Base-by-base conservation (phyloP, 2,888 invertebrate genomes). In the Acleris literana region DNA sequence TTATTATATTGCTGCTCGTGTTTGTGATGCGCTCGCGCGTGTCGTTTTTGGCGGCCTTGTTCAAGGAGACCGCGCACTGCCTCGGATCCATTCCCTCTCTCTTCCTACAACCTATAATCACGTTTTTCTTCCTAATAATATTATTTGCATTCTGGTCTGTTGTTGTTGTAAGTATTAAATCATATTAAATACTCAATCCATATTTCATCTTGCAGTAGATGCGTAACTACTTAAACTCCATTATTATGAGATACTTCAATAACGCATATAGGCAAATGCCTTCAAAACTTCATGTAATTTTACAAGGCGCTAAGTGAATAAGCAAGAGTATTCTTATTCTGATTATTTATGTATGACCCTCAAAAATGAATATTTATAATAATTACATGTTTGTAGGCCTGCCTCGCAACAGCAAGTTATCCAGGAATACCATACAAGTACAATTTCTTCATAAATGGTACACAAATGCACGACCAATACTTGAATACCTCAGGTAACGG, bases 31-130 rank as follows among this genome's bases (percentile, higher is more conserved):
- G 97, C 60, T 96, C 96, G 75, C 95, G 97, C 76, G 95, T 98
- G 0, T 94, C 95, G 48, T 96, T 98, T 78, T 93, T 98, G 75
- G 95, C 97, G 0, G 95, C 96, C 20, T 89, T 99, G 68, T 98
- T 99, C 83, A 95, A 95, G 80, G 98, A 98, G 88, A 97, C 98
- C 1, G 97, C 97, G 16, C 95, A 96, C 77, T 98, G 98, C 80
- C 94, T 99, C 75, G 94, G 95, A 64, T 95, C 96, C 74, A 94
- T 98, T 74, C 98, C 99, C 0, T 95, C 96, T 4, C 92, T 99
- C 54, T 95, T 98, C 79, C 90, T 97, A 51, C 98, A 98, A 79
- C 97, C 97, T 0, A 84, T 97, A 16, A 86, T 97, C 78, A 98
- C 98, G 1, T 97, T 98, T 83, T 75, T 96, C 69, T 94, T 96